A percentile compares a stretch with the other conserved stretches of the same genome.
phyloP scores from a whole-genome alignment of 2,888 invertebrate genomes.

The Macroteleia sp. region DNA sequence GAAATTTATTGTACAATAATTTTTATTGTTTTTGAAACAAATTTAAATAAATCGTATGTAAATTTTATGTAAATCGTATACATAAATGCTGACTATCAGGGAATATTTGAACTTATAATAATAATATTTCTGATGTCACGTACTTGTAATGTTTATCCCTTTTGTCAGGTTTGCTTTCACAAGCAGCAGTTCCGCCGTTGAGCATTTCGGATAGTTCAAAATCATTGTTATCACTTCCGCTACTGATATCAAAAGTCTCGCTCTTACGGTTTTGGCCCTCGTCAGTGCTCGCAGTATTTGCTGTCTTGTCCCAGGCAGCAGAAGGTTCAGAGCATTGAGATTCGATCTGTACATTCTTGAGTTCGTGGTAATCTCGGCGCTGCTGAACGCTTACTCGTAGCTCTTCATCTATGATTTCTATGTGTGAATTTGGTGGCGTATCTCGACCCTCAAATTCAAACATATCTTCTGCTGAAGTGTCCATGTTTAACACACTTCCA shows the following conservation, averaged over 20 bases:
- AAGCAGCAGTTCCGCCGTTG: slow-evolving; percentile 67
- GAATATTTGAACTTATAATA: too few species aligned
- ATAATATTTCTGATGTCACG: too few species aligned
- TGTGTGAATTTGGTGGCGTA: slow-evolving; percentile 82
- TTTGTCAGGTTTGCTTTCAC: slow-evolving; percentile 50
- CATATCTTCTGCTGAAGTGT: slow-evolving; percentile 76
- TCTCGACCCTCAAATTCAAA: slow-evolving; percentile 78
- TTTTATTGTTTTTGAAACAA: too few species aligned
- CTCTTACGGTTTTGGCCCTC: slow-evolving; percentile 77
- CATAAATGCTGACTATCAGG: too few species aligned
- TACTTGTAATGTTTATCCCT: neutral
- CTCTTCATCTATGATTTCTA: slow-evolving; percentile 75
- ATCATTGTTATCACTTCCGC: slow-evolving; percentile 78
- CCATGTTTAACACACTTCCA: slow-evolving; percentile 70
- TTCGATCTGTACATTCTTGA: slow-evolving; percentile 45
- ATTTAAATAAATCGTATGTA: too few species aligned
- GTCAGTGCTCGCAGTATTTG: slow-evolving; percentile 77
- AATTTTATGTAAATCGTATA: too few species aligned
- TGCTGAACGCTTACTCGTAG: slow-evolving; percentile 70
- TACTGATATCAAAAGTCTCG: slow-evolving; percentile 81
- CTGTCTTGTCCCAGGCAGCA: slow-evolving; percentile 77
- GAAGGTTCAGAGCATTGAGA: slow-evolving; percentile 76
- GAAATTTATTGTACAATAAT: too few species aligned
- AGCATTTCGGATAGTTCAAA: slow-evolving; percentile 74
- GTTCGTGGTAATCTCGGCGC: slow-evolving; percentile 72